Evolutionary conservation across 2,888 invertebrate species (phyloP).

Genomic region (Nephrotoma appendiculata): DNA sequence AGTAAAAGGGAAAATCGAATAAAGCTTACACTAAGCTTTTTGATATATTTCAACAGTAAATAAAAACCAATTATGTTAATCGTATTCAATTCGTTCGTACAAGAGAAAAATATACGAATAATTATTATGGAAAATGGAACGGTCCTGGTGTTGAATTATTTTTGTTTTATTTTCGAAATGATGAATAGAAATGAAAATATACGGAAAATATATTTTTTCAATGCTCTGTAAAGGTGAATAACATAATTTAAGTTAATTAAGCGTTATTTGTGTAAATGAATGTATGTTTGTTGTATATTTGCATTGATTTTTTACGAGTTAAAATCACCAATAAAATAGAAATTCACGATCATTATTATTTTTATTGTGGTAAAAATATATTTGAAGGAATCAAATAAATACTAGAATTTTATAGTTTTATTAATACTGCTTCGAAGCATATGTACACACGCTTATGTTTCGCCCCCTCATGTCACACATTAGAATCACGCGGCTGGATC

Average conservation of each 20-base stretch:
- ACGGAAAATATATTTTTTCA: background rate
- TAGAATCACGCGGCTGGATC: too few relatives aligned
- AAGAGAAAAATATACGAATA: background rate
- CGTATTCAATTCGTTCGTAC: background rate
- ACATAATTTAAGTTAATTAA: background rate
- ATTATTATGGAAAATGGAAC: background rate
- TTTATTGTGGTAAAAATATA: too few relatives aligned
- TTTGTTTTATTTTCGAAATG: background rate
- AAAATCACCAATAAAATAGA: background rate
- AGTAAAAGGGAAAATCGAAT: background rate
- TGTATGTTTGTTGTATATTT: background rate
- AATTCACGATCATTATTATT: background rate
- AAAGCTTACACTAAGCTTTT: background rate
- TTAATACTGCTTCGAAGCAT: too few relatives aligned
- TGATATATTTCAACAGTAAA: background rate
- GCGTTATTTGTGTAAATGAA: background rate
- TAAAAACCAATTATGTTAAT: background rate
- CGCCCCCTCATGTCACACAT: too few relatives aligned
- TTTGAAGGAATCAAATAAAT: too few relatives aligned
- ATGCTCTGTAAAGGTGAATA: background rate
- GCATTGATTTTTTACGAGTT: background rate
- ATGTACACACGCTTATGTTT: too few relatives aligned
- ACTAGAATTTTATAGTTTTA: too few relatives aligned
- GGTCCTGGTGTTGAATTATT: background rate
- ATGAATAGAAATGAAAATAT: background rate